These are phyloP conservation scores for Ochotona princeps DNA, from an alignment of 2,113 vertebrate genomes.

Conservation along the genomic window DNA sequence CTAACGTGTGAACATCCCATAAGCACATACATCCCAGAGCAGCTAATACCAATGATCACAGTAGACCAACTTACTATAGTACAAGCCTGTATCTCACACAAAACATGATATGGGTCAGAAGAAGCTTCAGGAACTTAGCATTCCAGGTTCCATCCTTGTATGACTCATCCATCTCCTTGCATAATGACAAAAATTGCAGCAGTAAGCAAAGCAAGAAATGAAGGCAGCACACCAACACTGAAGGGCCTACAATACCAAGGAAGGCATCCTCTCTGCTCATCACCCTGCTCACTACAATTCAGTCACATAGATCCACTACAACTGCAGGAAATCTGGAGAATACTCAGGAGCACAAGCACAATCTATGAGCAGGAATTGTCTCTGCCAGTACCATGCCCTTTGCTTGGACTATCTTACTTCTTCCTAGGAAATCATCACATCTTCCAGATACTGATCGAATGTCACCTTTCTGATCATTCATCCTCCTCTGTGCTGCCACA, in stretches of 20 bases:
- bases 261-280: background rate
- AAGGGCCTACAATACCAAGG: background rate
- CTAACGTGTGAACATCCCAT: background rate
- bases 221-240: no score
- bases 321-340: background rate
- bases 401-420: slow-evolving; percentile 1
- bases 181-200: background rate
- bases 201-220: background rate
- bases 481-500: background rate
- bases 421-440: background rate
- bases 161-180: background rate
- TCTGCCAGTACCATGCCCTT: background rate
- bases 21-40: background rate
- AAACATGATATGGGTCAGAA: background rate
- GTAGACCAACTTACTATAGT: background rate
- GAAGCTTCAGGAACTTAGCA: background rate
- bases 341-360: fast-evolving
- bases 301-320: background rate
- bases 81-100: background rate
- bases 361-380: background rate
- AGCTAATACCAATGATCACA: slow-evolving; percentile 10
- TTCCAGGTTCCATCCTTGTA: background rate
- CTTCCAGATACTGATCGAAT: background rate
- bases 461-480: background rate
- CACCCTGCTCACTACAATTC: background rate